phyloP scores from a whole-genome alignment of 2,797 vertebrate species.

The Vipera ursinii region DNA sequence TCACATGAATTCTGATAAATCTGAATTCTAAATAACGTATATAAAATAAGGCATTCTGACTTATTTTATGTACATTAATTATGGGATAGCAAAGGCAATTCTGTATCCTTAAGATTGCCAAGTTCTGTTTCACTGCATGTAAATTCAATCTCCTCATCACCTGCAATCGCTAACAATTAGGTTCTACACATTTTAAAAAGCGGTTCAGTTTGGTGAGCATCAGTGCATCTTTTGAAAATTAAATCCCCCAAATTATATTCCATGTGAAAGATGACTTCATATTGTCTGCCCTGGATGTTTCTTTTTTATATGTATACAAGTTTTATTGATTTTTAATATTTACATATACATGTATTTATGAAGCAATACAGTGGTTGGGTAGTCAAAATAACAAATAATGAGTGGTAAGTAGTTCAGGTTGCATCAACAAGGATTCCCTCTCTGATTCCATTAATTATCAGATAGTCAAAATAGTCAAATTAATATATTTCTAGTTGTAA shows the following conservation, averaged over 20 bases:
- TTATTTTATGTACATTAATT: not conserved
- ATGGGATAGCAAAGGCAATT: not conserved
- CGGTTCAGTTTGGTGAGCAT: not conserved
- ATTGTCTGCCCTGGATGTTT: not conserved
- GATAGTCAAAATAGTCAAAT: too few relatives aligned
- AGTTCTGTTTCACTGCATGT: not conserved
- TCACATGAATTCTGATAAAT: too few relatives aligned
- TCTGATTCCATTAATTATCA: too few relatives aligned
- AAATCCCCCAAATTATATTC: not conserved
- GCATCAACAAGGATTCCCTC: too few relatives aligned
- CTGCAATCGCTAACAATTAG: not conserved
- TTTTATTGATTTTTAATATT: too few relatives aligned
- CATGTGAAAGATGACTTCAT: not conserved
- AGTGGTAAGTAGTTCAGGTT: too few relatives aligned
- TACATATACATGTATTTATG: too few relatives aligned
- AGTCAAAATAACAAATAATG: too few relatives aligned
- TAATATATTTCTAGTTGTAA: too few relatives aligned
- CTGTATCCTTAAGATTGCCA: not conserved
- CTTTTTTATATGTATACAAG: not conserved
- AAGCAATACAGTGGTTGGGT: too few relatives aligned
- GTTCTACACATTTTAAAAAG: not conserved
- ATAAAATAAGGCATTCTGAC: not conserved
- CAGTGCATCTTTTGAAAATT: not conserved
- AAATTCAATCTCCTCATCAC: not conserved
- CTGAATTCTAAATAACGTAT: too few relatives aligned